Base-by-base conservation (phyloP, 2,888 invertebrate species). In the Hecatera dysodea region DNA sequence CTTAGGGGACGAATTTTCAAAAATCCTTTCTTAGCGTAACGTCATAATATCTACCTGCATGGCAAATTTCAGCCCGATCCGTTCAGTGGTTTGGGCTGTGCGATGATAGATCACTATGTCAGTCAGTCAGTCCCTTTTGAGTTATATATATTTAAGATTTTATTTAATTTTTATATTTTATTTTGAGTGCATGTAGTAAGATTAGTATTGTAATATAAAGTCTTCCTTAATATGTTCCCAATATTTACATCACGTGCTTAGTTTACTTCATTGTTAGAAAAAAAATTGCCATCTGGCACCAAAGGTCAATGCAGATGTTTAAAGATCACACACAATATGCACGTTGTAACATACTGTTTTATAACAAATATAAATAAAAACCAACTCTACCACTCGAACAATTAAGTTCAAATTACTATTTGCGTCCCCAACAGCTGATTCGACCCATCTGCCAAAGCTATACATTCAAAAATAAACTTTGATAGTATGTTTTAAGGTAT, bases 261-360 rank as follows among this genome's bases (percentile, higher is more conserved):
- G 44, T 50, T 55, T 22, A 59, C 46, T 12, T 3, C 60, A 71
- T 39, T 44, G 22, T 67, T 44, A 56, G 59, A 69, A 39, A 82
- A 83, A 79, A 80, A 81, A 77, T 9, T 62, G 56, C 70, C 81
- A 86, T 75, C 80, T 82, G 81, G 80, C 78, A 81, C 77, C 78
- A 87, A 87, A 88, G 79, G 74, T 77, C 74, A 85, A 15, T 53
- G 69, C 84, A 84, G 86, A 84, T 84, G 86, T 72, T 60, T 69
- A 67, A 42, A 75, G 57, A 76, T 70, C 53, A 80, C 57, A 69
- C 53, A 80, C 57, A 69, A 68, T 66, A 64, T 52, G 64, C 44
- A 69, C 39, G 7, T 24, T 70, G 67, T 74, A 73, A 61, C 72
- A 67, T 65, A 75, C 73, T 71, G 60, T 70, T 60, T 53, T 22